These are phyloP conservation scores for Cephalopachus bancanus DNA, from an alignment of 2,797 vertebrate species.

Conservation along the genomic window DNA sequence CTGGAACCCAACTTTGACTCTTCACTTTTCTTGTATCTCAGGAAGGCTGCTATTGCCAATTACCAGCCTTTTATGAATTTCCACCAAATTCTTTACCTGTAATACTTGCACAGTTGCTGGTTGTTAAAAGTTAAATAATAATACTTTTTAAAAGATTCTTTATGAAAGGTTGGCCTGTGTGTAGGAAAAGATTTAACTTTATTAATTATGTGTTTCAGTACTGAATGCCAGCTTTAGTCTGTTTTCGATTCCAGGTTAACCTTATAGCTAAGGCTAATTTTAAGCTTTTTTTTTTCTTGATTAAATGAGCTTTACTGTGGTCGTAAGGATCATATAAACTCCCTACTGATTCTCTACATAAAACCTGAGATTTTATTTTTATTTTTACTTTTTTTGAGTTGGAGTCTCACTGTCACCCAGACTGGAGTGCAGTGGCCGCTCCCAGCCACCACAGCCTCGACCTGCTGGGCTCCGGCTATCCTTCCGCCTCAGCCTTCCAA, in stretches of 20 bases:
- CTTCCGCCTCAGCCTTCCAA: no score
- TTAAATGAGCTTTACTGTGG: constrained; percentile 53
- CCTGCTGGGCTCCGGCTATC: no score
- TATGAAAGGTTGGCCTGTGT: constrained; percentile 21
- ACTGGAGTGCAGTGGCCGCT: no score
- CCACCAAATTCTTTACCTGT: not conserved
- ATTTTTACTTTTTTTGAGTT: no score
- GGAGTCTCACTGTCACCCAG: no score
- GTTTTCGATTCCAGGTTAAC: constrained; percentile 57
- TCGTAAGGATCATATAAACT: constrained; percentile 53
- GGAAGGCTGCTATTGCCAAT: not conserved
- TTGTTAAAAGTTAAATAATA: constrained; percentile 41
- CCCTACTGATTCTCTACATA: not conserved
- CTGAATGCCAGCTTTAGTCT: not conserved
- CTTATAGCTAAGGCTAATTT: constrained; percentile 61
- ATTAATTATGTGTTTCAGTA: constrained; percentile 64
- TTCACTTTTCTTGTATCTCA: not conserved
- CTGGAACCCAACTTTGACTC: not conserved
- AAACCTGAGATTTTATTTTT: not conserved
- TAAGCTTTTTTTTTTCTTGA: constrained; percentile 62
- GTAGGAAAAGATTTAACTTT: constrained; percentile 59
- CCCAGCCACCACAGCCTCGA: no score
- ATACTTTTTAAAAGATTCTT: constrained; percentile 12
- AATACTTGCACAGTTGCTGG: constrained; percentile 14
- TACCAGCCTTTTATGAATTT: constrained; percentile 23